Conservation (phyloP, 1,140 invertebrate genomes). For the Drosophila prosaltans region DNA sequence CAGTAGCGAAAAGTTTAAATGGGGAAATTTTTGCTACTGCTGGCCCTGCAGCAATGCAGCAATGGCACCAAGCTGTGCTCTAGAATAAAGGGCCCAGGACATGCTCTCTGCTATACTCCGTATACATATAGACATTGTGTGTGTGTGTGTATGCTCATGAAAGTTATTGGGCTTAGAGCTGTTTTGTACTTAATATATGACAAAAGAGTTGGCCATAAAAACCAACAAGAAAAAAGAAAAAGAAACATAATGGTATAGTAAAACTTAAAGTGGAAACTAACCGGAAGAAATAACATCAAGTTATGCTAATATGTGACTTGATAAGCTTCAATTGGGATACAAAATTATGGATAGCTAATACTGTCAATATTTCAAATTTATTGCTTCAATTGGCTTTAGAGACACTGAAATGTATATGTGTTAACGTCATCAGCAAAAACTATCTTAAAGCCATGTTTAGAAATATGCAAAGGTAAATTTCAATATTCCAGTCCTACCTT, state of each 20-base stretch:
- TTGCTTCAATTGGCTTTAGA: not conserved
- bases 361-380: slow-evolving; percentile 4
- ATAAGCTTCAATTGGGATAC: not conserved
- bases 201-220: slow-evolving; percentile 41
- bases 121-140: slow-evolving; percentile 13
- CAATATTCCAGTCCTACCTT: no score
- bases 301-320: slow-evolving; percentile 16
- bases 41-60: slow-evolving; percentile 69
- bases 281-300: slow-evolving; percentile 13
- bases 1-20: slow-evolving; percentile 80
- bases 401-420: no score
- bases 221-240: not conserved
- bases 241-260: not conserved
- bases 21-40: slow-evolving; percentile 66
- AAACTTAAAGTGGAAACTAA: not conserved
- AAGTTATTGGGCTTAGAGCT: slow-evolving; percentile 71
- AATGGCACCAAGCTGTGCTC: slow-evolving; percentile 64
- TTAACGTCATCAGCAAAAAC: no score
- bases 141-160: slow-evolving; percentile 22
- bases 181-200: slow-evolving; percentile 68
- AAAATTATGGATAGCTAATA: not conserved
- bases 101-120: not conserved
- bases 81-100: slow-evolving; percentile 29
- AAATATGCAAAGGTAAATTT: no score
- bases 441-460: no score